Evolutionary conservation across 2,888 invertebrate species (phyloP), one percentile per base, ranked within the genome.

Genomic region (Podabrus alpinus): DNA sequence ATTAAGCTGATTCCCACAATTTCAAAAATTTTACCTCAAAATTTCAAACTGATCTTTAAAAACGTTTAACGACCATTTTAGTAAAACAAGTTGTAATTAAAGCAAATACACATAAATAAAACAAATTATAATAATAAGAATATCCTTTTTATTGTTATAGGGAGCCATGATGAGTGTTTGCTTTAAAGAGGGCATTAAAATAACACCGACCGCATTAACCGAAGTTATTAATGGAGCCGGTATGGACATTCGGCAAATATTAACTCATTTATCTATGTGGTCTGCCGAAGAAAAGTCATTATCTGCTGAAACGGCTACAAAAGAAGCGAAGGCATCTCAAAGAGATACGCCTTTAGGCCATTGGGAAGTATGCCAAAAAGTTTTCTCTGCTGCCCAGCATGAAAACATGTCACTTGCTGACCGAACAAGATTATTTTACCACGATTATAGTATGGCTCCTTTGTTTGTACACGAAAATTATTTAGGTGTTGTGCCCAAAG

Each of bases 381-480:
- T 98, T 13, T 98, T 99, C 86, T 93, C 93, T 0, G 90, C 91
- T 25, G 91, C 92, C 66, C 94, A 95, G 68, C 95, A 95, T 83
- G 93, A 93, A 84, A 89, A 86, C 0, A 95, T 95, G 95, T 90
- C 88, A 45, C 88, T 97, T 9, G 89, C 91, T 79, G 97, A 98
- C 84, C 97, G 94, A 86, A 92, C 93, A 72, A 95, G 95, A 85
- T 89, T 99, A 72, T 99, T 99, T 89, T 99, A 99, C 88, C 94
- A 96, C 84, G 99, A 99, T 89, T 99, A 99, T 88, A 96, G 94
- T 83, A 91, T 99, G 78, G 94, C 94, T n/a, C 97, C 98, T 1
- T 89, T 99, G 13, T 99, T 99, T 88, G 97, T 99, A 0, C 98
- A 99, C 83, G 99, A 99, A 87, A 99, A 99, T 88, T 99, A 99